Evolutionary conservation across 2,113 vertebrate genomes (phyloP).

Genomic region (Oreochromis spilurus): DNA sequence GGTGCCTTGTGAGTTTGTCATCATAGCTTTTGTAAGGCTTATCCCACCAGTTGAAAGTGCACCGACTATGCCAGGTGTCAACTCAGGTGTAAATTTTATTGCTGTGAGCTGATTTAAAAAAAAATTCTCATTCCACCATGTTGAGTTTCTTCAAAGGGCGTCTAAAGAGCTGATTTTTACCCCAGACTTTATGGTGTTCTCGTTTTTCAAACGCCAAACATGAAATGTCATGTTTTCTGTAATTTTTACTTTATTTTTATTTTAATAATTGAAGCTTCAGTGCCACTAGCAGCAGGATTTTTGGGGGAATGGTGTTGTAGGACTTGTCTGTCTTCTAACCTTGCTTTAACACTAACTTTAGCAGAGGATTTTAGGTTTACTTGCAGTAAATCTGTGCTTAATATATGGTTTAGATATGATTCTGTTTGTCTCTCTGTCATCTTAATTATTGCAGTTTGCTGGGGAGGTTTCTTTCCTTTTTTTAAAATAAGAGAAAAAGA

Average conservation of each 20-base stretch:
- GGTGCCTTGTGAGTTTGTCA: background rate
- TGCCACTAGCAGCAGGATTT: background rate
- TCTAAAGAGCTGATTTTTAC: background rate
- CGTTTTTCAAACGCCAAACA: background rate
- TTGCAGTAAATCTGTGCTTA: background rate
- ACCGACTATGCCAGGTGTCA: background rate
- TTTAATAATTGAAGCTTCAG: background rate
- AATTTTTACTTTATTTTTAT: background rate
- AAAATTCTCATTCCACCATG: background rate
- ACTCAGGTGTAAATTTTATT: conserved; percentile 6
- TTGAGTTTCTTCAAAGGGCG: background rate
- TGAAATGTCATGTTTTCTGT: background rate
- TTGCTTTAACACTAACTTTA: conserved; percentile 63
- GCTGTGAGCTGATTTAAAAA: background rate
- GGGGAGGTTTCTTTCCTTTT: background rate
- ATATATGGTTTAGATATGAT: background rate
- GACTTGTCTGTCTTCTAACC: conserved; percentile 7
- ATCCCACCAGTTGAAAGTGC: background rate
- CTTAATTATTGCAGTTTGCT: background rate
- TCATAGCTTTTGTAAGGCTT: background rate
- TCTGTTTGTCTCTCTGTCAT: background rate
- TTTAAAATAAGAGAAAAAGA: background rate
- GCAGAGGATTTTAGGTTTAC: conserved; percentile 7
- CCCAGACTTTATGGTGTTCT: background rate
- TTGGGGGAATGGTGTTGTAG: background rate